Evolutionary conservation across 2,797 vertebrate species (phyloP), one percentile per base, ranked within the genome.

Genomic region (Delichon dasypus): DNA sequence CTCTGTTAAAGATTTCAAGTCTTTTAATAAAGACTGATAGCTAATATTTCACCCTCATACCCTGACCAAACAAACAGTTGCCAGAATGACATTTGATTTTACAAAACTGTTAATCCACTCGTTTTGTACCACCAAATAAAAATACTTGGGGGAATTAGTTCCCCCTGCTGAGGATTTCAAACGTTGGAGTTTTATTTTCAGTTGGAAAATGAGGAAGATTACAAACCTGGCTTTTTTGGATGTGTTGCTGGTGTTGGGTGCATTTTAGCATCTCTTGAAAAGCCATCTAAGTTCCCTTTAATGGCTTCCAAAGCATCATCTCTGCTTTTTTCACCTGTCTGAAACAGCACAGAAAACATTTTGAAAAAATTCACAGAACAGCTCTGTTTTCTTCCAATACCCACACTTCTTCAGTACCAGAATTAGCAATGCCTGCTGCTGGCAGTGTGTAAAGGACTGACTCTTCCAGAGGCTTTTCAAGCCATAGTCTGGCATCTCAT

Each of bases 261-360:
- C 99, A 99, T 99, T 97, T 99, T 99, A 45, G 99, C 99, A 64
- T 99, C 99, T 98, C 99, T 98, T 97, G 99, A 99, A 98, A 99
- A 99, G n/a, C 99, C 99, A 90, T 99, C 99, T 93, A 99, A 97
- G 93, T 99, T 99, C 88, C 99, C 99, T 98, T 99, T 99, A 94
- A 99, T 99, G 75, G 99, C 99, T 97, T 99, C 99, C 97, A 99
- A 97, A 57, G 99, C 99, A 73, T 99, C 99, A 65, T 99, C 99
- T 61, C 99, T 98, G 96, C 98, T 99, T 97, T 99, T 99, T 97
- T 99, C 99, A 88, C 99, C 99, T 80, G 97, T 97, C 98, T 99
- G 97, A 85, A 95, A 95, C 51, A 94, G 54, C 92, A 96, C 16
- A 96, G 47, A 95, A 92, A 80, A 89, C 8, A 11, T 53, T 58